Evolutionary conservation across 2,888 invertebrate species (phyloP), one percentile per base, ranked within the genome.

Genomic region (Acronicta aceris): DNA sequence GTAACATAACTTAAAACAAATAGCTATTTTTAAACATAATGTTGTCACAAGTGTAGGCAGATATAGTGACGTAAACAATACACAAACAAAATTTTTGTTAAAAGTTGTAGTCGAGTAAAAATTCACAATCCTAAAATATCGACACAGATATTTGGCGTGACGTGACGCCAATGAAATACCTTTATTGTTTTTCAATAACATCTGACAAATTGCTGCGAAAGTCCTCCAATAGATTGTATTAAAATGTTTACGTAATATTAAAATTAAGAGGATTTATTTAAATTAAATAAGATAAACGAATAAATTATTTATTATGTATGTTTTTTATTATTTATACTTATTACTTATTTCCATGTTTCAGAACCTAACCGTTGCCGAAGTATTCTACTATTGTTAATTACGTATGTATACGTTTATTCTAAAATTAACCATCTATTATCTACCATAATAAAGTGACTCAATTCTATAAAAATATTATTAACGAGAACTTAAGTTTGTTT

Each of bases 1-100:
- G 17, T 51, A 52, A 71, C 57, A 59, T 21, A 71, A 62, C 48
- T 42, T 43, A 43, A 48, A 48, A 59, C 30, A 70, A 66, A 41
- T 46, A 48, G 17, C 33, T 75, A 76, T 73, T 47, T 62, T 54
- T 64, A 77, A 49, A 53, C 15, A 25, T 21, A 42, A n/a, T 78
- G 64, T 79, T 79, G 51, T 58, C 66, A 55, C 81, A 82, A 71
- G 80, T 82, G 81, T 71, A 50, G 49, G 82, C 69, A 50, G 33
- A 5, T 45, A n/a, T 8, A 47, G 43, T 68, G 71, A 73, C 72
- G 72, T 71, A 38, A 30, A 17, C 46, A 27, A 13, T 21, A 67
- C 30, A 43, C 33, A 48, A 56, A 41, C 33, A 16, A 2, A 40
- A n/a, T 16, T 45, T 45, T 43, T 16, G 21, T 43, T 51, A 21